A percentile compares a stretch with the other conserved stretches of the same genome.
Evolutionary conservation across 2,797 vertebrate genomes (phyloP).

Genomic region (Artibeus lituratus): DNA sequence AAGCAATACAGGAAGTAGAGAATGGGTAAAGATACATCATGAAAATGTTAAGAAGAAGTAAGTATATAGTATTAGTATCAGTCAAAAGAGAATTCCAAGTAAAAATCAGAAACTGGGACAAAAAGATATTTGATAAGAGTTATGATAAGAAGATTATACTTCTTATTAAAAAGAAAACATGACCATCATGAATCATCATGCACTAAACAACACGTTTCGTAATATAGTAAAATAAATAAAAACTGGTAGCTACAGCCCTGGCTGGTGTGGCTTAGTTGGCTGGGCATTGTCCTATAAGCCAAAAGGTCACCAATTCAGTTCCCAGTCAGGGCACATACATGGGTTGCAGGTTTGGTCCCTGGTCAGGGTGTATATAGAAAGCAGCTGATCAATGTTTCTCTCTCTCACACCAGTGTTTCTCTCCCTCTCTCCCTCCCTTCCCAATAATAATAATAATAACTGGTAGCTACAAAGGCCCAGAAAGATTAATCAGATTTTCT

Average conservation of each 20-base stretch:
- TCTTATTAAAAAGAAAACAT: neutral
- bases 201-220: neutral
- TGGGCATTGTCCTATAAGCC: too few relatives aligned
- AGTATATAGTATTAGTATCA: neutral
- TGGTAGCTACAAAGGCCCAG: neutral
- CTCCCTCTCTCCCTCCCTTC: too few relatives aligned
- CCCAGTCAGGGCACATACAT: too few relatives aligned
- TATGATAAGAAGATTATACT: neutral
- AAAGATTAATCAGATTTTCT: neutral
- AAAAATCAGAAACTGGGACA: neutral
- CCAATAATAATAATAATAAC: too few relatives aligned
- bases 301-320: too few relatives aligned
- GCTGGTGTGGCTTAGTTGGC: too few relatives aligned
- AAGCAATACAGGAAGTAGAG: neutral
- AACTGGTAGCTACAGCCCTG: neutral
- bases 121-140: neutral
- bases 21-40: neutral
- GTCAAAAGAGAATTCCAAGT: conserved; percentile 1
- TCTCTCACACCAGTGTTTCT: too few relatives aligned
- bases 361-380: too few relatives aligned
- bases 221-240: neutral
- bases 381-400: too few relatives aligned
- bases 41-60: neutral
- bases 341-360: too few relatives aligned
- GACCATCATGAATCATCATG: neutral